phyloP scores from a whole-genome alignment of 1,140 invertebrate species.

The Belonocnema kinseyi region DNA sequence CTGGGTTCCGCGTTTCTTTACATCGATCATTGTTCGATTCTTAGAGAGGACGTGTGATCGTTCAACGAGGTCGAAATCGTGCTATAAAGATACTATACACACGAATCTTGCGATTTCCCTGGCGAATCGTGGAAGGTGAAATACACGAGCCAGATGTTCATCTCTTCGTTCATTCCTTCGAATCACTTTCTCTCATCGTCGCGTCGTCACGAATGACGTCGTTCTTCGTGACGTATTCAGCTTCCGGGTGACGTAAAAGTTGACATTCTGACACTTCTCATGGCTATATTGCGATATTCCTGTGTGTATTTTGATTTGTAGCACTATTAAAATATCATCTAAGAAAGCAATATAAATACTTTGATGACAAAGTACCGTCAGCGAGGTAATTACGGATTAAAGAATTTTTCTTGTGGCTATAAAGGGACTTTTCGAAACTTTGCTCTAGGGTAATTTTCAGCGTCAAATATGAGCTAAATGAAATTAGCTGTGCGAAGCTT shows the following conservation, averaged over 20 bases:
- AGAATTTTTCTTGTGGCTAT: no score
- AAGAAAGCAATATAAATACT: not conserved
- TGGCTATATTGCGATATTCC: not conserved
- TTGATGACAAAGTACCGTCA: not conserved
- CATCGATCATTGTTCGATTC: constrained; percentile 50
- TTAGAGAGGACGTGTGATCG: constrained; percentile 45
- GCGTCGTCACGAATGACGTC: constrained; percentile 36
- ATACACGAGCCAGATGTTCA: constrained; percentile 59
- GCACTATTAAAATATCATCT: not conserved
- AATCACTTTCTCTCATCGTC: constrained; percentile 64
- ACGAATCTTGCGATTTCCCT: constrained; percentile 54
- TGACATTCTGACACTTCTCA: constrained; percentile 24
- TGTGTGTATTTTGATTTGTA: not conserved
- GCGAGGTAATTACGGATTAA: no score
- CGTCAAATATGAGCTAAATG: no score
- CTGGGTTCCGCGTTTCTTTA: constrained; percentile 60
- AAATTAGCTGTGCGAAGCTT: no score
- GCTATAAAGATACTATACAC: constrained; percentile 31
- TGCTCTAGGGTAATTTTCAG: no score
- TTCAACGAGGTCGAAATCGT: constrained; percentile 41
- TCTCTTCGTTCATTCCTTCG: constrained; percentile 56
- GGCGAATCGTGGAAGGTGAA: constrained; percentile 51
- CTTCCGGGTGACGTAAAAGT: constrained; percentile 62
- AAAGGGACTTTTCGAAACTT: no score
- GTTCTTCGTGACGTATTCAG: constrained; percentile 54